Percentiles rank a stretch among this genome's conserved stretches.
Conservation (phyloP, 2,888 invertebrate genomes). For the Hypsopygia costalis region DNA sequence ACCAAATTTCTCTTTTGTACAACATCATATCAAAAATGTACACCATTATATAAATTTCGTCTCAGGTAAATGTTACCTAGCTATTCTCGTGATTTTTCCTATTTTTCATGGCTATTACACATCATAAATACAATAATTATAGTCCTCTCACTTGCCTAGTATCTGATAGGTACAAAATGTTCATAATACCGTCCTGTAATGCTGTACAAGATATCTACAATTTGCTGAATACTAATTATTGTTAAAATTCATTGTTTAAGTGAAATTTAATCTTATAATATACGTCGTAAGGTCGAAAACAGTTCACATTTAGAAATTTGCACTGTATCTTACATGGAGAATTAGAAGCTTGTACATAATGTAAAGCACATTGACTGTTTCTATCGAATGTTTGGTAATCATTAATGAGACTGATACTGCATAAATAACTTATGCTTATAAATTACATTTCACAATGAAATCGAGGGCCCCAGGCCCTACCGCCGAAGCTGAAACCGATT, state of each 20-base stretch:
- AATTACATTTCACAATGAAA: no score
- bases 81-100: slow-evolving; percentile 57
- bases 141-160: slow-evolving; percentile 65
- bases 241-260: slow-evolving; percentile 46
- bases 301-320: slow-evolving; percentile 8
- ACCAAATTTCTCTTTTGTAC: slow-evolving; percentile 82
- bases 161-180: slow-evolving; percentile 55
- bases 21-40: slow-evolving; percentile 82
- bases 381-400: no score
- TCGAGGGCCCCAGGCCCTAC: no score
- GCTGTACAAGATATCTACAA: slow-evolving; percentile 70
- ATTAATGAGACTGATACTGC: no score
- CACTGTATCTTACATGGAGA: slow-evolving; percentile 13
- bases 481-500: no score
- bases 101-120: slow-evolving; percentile 59
- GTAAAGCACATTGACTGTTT: no score
- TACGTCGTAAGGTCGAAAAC: slow-evolving; percentile 8
- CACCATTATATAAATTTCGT: slow-evolving; percentile 80
- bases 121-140: slow-evolving; percentile 61
- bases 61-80: slow-evolving; percentile 78
- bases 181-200: slow-evolving; percentile 42
- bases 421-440: no score
- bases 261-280: slow-evolving; percentile 29
- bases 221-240: slow-evolving; percentile 41
- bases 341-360: slow-evolving; percentile 1